Base-by-base conservation (phyloP, 2,888 invertebrate genomes). In the Dicycla oo region DNA sequence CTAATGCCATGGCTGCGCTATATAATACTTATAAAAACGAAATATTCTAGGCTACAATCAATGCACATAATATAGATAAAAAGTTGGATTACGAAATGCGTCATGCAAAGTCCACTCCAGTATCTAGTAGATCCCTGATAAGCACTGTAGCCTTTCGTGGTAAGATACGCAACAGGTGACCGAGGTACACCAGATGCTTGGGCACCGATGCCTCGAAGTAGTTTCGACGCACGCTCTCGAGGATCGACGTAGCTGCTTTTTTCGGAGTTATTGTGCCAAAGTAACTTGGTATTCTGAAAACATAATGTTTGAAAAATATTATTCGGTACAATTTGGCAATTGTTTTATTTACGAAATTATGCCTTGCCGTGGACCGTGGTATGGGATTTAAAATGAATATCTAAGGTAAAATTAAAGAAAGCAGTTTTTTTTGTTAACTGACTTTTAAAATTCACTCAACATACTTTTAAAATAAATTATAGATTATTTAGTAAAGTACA, bases 201-300 rank as follows among this genome's bases (percentile, higher is more conserved):
- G 97, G 97, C 15, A 97, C 96, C 53, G 97, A 97, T 38, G 97
- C 96, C 87, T 97, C 97, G 8, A 96, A 95, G 82, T 97, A 96
- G 89, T 97, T 97, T 57, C 97, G 93, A 15, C 97, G 94, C 5
- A 97, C 97, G 40, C 97, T 97, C 56, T 97, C 96, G 26, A 97
- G 90, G 64, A 97, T 97, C 65, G 94, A 94, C 58, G 88, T 89
- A 0, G 97, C 97, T 11, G 97, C 97, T 57, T 96, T 94, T 3
- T 90, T 87, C 1, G 97, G 96, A 45, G 97, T 95, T 85, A 97
- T 96, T 15, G 97, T 97, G 15, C 97, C 97, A 83, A 97, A 97
- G 87, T 97, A 97, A 85, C 97, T 97, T 8, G 97, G 97, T 88
- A 97, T 97, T 86, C 97, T 97, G 91, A 45, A 78, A 85, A 51